Conservation (phyloP, 2,797 vertebrate genomes). For the Hephaestus fuliginosus region DNA sequence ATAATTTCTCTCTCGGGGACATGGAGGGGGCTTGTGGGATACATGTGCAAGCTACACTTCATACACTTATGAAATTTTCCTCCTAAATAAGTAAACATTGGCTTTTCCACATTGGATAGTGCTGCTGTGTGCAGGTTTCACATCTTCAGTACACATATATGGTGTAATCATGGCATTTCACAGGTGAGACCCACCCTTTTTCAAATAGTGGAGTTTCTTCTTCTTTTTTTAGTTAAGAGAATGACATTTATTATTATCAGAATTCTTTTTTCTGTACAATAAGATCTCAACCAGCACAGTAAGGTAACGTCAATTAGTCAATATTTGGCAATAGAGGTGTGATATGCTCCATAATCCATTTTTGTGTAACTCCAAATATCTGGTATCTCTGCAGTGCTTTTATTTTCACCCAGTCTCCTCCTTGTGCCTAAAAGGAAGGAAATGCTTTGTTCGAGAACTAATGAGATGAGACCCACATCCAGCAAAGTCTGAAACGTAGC, state of each 20-base stretch:
- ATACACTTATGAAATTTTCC: constrained; percentile 76
- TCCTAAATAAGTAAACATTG: constrained; percentile 84
- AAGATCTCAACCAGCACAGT: constrained; percentile 43
- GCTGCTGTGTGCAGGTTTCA: constrained; percentile 73
- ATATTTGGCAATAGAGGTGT: constrained; percentile 70
- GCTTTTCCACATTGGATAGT: constrained; percentile 74
- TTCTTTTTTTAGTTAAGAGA: constrained; percentile 34
- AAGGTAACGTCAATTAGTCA: constrained; percentile 51
- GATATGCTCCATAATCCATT: constrained; percentile 56
- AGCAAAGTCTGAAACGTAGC: constrained; percentile 47
- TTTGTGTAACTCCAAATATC: constrained; percentile 38
- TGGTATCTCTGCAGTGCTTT: constrained; percentile 21
- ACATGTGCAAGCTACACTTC: constrained; percentile 86
- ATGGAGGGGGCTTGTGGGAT: constrained; percentile 73
- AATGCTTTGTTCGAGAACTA: constrained; percentile 55
- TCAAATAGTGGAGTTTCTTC: constrained; percentile 34
- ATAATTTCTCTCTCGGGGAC: constrained; percentile 87
- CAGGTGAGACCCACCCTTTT: constrained; percentile 38
- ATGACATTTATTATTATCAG: constrained; percentile 46
- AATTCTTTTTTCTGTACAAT: constrained; percentile 59
- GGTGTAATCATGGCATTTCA: constrained; percentile 67
- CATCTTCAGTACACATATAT: constrained; percentile 70
- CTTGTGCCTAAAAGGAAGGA: constrained; percentile 46
- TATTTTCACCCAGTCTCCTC: constrained; percentile 18
- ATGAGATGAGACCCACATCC: constrained; percentile 52